Evolutionary conservation across 2,888 invertebrate species (phyloP), one percentile per base, ranked within the genome.

Genomic region (Hyposoter didymator): DNA sequence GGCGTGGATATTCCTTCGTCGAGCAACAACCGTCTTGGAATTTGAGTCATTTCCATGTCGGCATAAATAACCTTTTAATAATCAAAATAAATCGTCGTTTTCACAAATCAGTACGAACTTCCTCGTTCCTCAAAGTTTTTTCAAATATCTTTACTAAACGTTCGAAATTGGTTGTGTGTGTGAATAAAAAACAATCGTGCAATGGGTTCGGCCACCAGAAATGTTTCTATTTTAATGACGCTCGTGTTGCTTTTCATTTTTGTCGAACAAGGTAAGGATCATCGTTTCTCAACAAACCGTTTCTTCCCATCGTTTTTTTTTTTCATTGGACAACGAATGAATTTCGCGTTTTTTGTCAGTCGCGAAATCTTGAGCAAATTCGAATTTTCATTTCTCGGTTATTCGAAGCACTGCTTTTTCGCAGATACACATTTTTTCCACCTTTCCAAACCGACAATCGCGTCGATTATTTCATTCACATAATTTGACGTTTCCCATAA

Each of bases 231-330:
- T 49, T 52, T 89, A 6, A 70, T 84, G 7, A 83, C 75, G 14
- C 17, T 89, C 3, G 45, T 85, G 14, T 17, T 90, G 19, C 78
- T 90, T 0, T 64, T 84, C 14, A 87, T 87, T 82, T 88, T 87
- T 43, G 69, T 89, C 10, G 76, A 88, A 78, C 83, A 89, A 89
- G 89, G 90, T 90, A 78, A 87, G 55, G 17, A 4, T 14, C 19
- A 32, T 62, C 5, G 6, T 32, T 62, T 39, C n/a, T 45, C 0
- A 17, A 62, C 4, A 19, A 32, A 17, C 14, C 22, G 19, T 55
- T 39, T 2, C 12, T 49, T 45, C 28, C 47, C 49, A 28, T 78
- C 84, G 69, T 78, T 84, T 69, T 43, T 78, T 74, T n/a, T 43
- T 78, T 74, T n/a, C 35, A 14, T 0, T 67, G 32, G 28, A 28